phyloP scores from a whole-genome alignment of 2,888 invertebrate species.

The Drosophila meridionalis region DNA sequence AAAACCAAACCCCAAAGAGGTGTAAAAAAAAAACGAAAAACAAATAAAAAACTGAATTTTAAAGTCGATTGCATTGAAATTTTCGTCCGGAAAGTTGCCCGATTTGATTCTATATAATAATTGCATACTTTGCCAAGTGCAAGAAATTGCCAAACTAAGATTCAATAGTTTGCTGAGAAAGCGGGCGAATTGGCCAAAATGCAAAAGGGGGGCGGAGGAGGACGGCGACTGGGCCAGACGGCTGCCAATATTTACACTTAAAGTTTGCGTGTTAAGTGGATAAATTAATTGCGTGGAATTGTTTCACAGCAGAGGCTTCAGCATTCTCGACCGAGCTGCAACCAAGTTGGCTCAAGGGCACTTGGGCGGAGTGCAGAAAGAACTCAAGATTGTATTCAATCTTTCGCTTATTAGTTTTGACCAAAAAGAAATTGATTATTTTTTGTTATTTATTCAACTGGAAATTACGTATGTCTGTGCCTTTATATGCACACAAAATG shows the following conservation, averaged over 20 bases:
- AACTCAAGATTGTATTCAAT: not conserved
- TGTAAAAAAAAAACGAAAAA: conserved; percentile 11
- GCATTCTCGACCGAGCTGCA: conserved; percentile 30
- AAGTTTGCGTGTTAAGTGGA: conserved; percentile 80
- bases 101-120: conserved; percentile 72
- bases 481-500: too few relatives aligned
- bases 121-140: conserved; percentile 65
- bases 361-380: not conserved
- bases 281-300: conserved; percentile 76
- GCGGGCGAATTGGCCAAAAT: not conserved
- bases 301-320: conserved; percentile 62
- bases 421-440: not conserved
- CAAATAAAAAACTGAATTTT: conserved; percentile 50
- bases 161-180: conserved; percentile 17
- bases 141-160: conserved; percentile 26
- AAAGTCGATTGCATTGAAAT: conserved; percentile 71
- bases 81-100: conserved; percentile 40
- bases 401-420: not conserved
- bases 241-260: conserved; percentile 72
- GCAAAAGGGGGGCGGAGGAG: not conserved
- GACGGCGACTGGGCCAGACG: conserved; percentile 25
- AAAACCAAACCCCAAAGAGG: conserved; percentile 25
- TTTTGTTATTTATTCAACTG: not conserved
- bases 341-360: not conserved
- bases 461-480: not conserved